Evolutionary conservation across 37 sponge, comb jelly and placozoan species (phyloP).

Genomic region (Corticium candelabrum): DNA sequence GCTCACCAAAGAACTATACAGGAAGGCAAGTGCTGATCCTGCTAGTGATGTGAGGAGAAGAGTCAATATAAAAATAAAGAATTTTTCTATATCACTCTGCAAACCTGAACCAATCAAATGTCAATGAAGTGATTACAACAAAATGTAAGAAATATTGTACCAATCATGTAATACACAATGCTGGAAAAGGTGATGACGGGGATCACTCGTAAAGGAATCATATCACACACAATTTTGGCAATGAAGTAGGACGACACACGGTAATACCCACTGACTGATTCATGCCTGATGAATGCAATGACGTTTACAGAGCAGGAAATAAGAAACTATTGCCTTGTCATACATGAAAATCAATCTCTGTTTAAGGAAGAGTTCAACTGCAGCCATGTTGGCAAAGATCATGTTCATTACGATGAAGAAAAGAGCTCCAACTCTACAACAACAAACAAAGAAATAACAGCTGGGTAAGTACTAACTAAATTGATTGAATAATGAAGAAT

Average conservation of each 20-base stretch:
- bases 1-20: not conserved
- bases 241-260: constrained; percentile 73
- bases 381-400: constrained; percentile 61
- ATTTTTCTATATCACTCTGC: not conserved
- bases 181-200: constrained; percentile 33
- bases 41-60: not conserved
- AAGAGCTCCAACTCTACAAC: constrained; percentile 52
- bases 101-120: not conserved
- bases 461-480: no score
- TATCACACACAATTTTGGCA: constrained; percentile 43
- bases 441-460: no score
- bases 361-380: constrained; percentile 61
- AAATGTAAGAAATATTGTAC: constrained; percentile 36
- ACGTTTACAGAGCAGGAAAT: no score
- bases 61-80: not conserved
- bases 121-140: not conserved
- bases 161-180: constrained; percentile 73
- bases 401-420: constrained; percentile 71
- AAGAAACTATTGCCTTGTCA: no score
- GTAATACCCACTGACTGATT: constrained; percentile 71
- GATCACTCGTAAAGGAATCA: constrained; percentile 50
- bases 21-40: not conserved
- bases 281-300: constrained; percentile 39
- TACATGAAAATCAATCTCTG: constrained; percentile 55
- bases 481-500: no score